Evolutionary conservation across 2,888 invertebrate species (phyloP).

Genomic region (Lepidonotus clava): DNA sequence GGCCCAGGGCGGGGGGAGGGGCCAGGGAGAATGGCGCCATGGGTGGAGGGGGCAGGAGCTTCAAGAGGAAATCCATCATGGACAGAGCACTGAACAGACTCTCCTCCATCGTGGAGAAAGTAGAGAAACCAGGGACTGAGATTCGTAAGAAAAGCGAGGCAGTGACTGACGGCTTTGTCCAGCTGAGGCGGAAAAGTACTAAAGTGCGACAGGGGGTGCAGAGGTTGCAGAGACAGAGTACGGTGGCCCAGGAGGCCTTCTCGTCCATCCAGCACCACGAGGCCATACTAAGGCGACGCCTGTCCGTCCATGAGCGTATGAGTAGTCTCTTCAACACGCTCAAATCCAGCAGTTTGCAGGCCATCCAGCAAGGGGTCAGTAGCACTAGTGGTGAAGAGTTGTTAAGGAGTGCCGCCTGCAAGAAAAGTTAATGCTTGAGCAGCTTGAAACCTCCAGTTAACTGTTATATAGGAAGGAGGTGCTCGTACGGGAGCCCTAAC

Average conservation of each 20-base stretch:
- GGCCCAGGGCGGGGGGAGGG: too few species aligned
- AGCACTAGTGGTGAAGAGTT: background rate
- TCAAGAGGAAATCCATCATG: background rate
- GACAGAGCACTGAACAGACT: background rate
- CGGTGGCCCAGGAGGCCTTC: constrained; percentile 6
- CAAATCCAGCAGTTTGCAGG: constrained; percentile 46
- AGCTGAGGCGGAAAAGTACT: constrained; percentile 7
- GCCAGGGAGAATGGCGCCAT: too few species aligned
- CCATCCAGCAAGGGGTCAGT: constrained; percentile 52
- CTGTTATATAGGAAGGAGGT: too few species aligned
- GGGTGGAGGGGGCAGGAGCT: too few species aligned
- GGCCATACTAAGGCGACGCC: background rate
- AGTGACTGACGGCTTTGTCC: constrained; percentile 17
- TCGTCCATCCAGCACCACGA: background rate
- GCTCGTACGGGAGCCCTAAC: too few species aligned
- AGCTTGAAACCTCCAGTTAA: too few species aligned
- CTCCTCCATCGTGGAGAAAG: constrained; percentile 14
- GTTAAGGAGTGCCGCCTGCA: background rate
- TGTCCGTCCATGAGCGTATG: constrained; percentile 32
- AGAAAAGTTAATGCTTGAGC: background rate
- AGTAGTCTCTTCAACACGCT: constrained; percentile 14
- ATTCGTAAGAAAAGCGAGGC: background rate
- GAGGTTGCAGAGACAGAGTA: background rate
- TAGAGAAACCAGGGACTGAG: background rate
- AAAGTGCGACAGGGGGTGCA: background rate